phyloP scores from a whole-genome alignment of 2,888 invertebrate species.

The Coelopa pilipes region DNA sequence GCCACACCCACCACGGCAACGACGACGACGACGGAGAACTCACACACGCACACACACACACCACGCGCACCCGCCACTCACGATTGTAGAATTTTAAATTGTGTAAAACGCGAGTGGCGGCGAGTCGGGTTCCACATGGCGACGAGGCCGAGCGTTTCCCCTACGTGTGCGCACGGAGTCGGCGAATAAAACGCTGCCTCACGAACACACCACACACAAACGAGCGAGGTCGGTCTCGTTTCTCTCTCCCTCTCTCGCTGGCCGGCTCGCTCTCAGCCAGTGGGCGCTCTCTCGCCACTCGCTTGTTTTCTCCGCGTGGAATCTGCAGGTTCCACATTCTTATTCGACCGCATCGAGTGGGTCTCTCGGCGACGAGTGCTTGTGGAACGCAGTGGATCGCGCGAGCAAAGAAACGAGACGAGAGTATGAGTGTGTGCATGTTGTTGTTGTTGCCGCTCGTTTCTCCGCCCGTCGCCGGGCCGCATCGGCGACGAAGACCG shows the following conservation, averaged over 20 bases:
- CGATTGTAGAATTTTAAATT: constrained; percentile 40
- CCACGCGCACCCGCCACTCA: constrained; percentile 39
- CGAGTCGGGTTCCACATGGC: constrained; percentile 24
- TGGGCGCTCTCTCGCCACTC: background rate
- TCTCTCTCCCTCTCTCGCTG: too few species aligned
- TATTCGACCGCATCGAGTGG: constrained; percentile 29
- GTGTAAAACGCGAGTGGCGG: constrained; percentile 12
- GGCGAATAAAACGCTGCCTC: constrained; percentile 24
- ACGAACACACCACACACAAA: constrained; percentile 31
- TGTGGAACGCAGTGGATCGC: constrained; percentile 13
- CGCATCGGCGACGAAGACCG: too few species aligned
- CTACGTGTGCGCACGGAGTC: constrained; percentile 44
- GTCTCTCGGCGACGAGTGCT: background rate
- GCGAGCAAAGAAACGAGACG: too few species aligned
- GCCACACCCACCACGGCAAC: constrained; percentile 59
- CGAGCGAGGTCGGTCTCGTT: background rate
- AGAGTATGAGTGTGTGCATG: constrained; percentile 10
- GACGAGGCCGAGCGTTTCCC: constrained; percentile 43
- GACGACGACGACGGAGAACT: constrained; percentile 30
- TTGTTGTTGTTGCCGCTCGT: too few species aligned
- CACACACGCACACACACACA: constrained; percentile 41
- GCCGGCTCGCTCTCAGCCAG: background rate
- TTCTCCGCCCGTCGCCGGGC: too few species aligned
- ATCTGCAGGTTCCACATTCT: constrained; percentile 38
- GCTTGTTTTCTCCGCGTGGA: constrained; percentile 37